Base-by-base conservation (phyloP, 1,140 invertebrate genomes). In the Drosophila suzukii region DNA sequence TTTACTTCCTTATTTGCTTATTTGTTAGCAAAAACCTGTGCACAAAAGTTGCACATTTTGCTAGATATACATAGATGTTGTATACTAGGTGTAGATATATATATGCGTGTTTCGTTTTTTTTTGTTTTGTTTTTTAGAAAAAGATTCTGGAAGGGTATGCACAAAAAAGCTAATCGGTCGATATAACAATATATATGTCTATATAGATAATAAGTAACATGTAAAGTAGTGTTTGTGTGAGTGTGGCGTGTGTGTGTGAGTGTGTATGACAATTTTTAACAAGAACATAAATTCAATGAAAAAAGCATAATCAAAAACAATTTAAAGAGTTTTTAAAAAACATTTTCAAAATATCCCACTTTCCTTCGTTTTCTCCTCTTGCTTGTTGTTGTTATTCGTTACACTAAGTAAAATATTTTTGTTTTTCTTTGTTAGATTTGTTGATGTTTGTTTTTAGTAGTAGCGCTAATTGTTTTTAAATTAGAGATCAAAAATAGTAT, bases 401-500 rank as follows among this genome's bases (percentile, higher is more conserved):
- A 70, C 41, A 59, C 66, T 68, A 72, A 60, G 46, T 86, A 78
- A 81, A 78, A 70, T 62, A 72, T 71, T 71, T 82, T 43, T 66
- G 51, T 77, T 77, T 63, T 65, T 54, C 50, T 41, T 75, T 71
- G 47, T 57, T 73, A 73, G 32, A 77, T 81, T 51, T 59, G 15
- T 77, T 56, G 49, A 58, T 46, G 47, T 63, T 47, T 66, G 47
- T 74, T 41, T 50, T 66, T 78, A 61, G 67, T 63, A 78, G 78
- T 86, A 83, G 65, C 75, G 79, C 75, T 89, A 86, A 86, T 88
- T 67, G 71, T 63, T 82, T 78, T 82, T 72, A 83, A 84, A 81
- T 85, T 81, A 80, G 84, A 88, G 84, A 89, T 86, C 82, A 86
- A 86, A 88, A 86, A 88, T 88, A 88, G 83, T 88, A 67, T 84